Percentiles rank a stretch among this genome's conserved stretches.
Evolutionary conservation across 2,888 invertebrate species (phyloP).

Genomic region (Drosophila atroscutellata): DNA sequence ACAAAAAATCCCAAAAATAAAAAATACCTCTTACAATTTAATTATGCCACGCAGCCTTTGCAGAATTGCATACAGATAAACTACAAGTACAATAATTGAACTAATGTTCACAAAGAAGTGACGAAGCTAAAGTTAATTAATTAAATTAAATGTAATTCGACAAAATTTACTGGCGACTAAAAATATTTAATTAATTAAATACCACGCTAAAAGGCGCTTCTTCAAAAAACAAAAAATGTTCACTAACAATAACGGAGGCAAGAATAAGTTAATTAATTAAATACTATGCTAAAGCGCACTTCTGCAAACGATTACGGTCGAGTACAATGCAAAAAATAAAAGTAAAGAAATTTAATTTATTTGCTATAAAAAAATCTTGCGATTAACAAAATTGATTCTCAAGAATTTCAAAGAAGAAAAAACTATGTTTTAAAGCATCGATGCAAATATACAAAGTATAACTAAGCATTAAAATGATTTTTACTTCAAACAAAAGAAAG

Average conservation of each 20-base stretch:
- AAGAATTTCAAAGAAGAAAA: conserved; percentile 1
- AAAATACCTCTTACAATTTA: conserved; percentile 24
- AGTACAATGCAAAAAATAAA: not conserved
- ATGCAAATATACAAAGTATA: not conserved
- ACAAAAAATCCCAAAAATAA: conserved; percentile 25
- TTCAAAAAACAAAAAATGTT: not conserved
- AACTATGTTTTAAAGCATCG: conserved; percentile 1
- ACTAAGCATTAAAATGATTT: not conserved
- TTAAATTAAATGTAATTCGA: not conserved
- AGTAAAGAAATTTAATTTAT: not conserved
- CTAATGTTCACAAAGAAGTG: not conserved
- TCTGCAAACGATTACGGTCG: not conserved
- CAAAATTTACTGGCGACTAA: not conserved
- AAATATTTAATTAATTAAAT: not conserved
- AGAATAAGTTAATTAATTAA: not conserved
- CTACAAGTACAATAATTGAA: conserved; percentile 8
- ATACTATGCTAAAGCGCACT: not conserved
- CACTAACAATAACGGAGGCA: not conserved
- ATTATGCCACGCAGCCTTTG: conserved; percentile 11
- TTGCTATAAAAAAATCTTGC: not conserved
- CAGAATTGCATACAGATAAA: conserved; percentile 5
- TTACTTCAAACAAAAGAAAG: not conserved
- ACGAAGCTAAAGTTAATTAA: not conserved
- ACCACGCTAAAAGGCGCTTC: not conserved
- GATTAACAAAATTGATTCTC: not conserved